These are phyloP conservation scores for Caenorhabditis angaria DNA, from an alignment of 2,888 invertebrate genomes.

Conservation along the genomic window DNA sequence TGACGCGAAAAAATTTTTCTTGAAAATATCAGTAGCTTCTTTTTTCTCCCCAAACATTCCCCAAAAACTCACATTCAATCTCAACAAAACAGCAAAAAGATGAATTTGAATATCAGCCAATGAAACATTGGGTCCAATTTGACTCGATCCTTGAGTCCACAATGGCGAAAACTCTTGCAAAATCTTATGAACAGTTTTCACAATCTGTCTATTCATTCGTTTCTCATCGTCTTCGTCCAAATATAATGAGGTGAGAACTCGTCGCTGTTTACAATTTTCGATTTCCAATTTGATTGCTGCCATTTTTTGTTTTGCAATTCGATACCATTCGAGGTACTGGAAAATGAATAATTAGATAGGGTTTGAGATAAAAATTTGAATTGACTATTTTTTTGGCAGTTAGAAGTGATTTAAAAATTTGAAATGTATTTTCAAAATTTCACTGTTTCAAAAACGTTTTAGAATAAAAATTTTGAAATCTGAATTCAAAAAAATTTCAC, in stretches of 20 bases:
- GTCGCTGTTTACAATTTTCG: neutral
- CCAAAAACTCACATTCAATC: constrained; percentile 4
- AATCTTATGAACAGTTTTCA: neutral
- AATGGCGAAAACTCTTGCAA: neutral
- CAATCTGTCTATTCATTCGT: neutral
- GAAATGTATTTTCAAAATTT: no score
- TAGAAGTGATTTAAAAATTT: neutral
- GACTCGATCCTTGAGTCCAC: neutral
- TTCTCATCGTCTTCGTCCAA: constrained; percentile 1
- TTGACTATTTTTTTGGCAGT: no score
- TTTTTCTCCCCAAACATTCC: neutral
- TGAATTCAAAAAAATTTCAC: no score
- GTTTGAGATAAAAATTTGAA: no score
- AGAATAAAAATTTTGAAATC: no score
- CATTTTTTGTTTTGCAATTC: neutral
- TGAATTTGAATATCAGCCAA: neutral
- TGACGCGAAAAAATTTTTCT: neutral
- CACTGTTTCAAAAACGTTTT: no score
- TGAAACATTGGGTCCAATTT: neutral
- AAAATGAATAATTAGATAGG: neutral
- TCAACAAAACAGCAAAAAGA: constrained; percentile 2
- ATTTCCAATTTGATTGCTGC: neutral
- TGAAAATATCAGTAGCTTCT: no score
- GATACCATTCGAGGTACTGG: constrained; percentile 9
- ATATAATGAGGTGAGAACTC: neutral